A percentile compares a stretch with the other conserved stretches of the same genome.
Conservation (phyloP, 2,797 vertebrate species). For the Brachymystax lenok region DNA sequence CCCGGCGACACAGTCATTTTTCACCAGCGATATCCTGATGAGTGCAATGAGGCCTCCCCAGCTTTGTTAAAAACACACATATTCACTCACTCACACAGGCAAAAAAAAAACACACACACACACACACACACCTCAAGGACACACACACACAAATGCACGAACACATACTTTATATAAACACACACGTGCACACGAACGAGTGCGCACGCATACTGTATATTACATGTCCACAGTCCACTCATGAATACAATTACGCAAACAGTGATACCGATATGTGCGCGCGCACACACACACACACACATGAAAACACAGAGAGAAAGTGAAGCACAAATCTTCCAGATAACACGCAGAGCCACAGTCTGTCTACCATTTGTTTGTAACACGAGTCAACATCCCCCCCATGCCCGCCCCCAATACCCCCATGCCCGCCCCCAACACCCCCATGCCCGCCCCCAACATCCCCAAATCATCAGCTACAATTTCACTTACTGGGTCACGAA, state of each 20-base stretch:
- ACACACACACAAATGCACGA: conserved; percentile 26
- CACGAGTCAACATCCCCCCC: conserved; percentile 80
- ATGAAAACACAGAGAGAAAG: conserved; percentile 63
- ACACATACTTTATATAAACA: conserved; percentile 31
- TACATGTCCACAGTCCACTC: not conserved
- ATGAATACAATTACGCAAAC: not conserved
- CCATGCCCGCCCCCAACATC: conserved; percentile 40
- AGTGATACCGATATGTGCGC: conserved; percentile 18
- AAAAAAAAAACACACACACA: conserved; percentile 40
- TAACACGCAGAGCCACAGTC: conserved; percentile 93
- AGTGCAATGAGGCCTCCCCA: conserved; percentile 92
- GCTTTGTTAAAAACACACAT: conserved; percentile 80
- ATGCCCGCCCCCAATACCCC: conserved; percentile 45
- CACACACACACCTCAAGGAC: conserved; percentile 30
- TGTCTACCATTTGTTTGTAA: conserved; percentile 95
- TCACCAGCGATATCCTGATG: conserved; percentile 94
- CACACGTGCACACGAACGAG: not conserved
- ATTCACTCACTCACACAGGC: conserved; percentile 66
- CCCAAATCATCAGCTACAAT: not conserved
- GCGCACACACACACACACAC: conserved; percentile 5
- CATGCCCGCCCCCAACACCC: conserved; percentile 36
- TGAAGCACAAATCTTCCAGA: conserved; percentile 85
- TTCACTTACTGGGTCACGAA: not conserved
- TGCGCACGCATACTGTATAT: conserved; percentile 31
- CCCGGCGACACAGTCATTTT: conserved; percentile 89